Conservation (phyloP, 2,888 invertebrate species). For the Euzophera pinguis region DNA sequence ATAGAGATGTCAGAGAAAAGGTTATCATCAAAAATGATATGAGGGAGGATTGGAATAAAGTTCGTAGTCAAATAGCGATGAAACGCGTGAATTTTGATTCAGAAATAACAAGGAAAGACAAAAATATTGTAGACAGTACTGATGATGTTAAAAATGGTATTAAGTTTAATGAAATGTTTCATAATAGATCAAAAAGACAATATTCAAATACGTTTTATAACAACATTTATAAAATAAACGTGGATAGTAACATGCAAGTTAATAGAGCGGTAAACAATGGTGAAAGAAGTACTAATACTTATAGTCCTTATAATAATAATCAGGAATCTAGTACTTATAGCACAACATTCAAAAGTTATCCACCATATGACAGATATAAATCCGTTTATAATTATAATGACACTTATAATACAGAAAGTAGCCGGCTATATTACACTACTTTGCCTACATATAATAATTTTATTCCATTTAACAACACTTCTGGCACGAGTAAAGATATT, state of each 20-base stretch:
- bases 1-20: neutral
- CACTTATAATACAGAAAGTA: neutral
- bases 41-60: neutral
- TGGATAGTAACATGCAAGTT: neutral
- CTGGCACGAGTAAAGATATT: neutral
- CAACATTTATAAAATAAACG: neutral
- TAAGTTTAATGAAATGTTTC: neutral
- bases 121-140: neutral
- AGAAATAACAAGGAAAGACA: neutral
- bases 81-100: neutral
- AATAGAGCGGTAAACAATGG: neutral
- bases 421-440: neutral
- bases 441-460: neutral
- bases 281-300: neutral
- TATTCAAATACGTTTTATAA: neutral
- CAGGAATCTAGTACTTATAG: too few species aligned
- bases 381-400: neutral
- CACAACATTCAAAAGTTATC: neutral
- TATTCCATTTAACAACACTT: neutral
- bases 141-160: neutral
- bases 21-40: conserved; percentile 12
- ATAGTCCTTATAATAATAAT: neutral
- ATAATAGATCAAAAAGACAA: neutral
- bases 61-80: neutral
- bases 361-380: neutral